Evolutionary conservation across 2,113 vertebrate genomes (phyloP).

Genomic region (Todiramphus saurophagus): DNA sequence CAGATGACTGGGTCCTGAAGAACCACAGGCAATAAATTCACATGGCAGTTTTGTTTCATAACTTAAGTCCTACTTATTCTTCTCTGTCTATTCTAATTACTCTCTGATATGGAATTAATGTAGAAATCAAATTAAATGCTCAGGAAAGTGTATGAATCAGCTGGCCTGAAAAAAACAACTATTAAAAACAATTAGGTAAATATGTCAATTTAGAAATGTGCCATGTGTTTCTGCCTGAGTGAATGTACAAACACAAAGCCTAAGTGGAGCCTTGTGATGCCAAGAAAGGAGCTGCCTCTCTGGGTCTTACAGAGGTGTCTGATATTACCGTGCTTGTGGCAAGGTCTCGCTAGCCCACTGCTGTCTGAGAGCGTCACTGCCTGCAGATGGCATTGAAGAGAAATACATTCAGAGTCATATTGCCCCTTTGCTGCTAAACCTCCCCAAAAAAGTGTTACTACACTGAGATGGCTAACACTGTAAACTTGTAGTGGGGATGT

Average conservation of each 20-base stretch:
- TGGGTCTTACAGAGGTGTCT: neutral
- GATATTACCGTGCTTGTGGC: neutral
- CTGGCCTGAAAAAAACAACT: neutral
- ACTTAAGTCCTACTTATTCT: conserved; percentile 26
- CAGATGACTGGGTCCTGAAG: conserved; percentile 29
- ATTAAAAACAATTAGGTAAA: conserved; percentile 24
- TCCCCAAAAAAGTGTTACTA: neutral
- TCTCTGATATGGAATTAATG: conserved; percentile 10
- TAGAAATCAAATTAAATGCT: conserved; percentile 19
- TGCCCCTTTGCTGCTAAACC: neutral
- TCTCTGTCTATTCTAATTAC: conserved; percentile 44
- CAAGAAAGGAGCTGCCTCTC: neutral
- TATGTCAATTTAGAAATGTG: neutral
- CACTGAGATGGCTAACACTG: neutral
- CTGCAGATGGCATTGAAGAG: neutral
- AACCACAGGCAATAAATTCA: conserved; percentile 56
- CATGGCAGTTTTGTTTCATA: conserved; percentile 46
- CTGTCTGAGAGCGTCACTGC: neutral
- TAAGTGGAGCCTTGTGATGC: neutral
- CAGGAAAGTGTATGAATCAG: neutral
- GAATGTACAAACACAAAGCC: neutral
- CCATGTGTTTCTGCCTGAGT: neutral
- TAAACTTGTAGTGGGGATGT: neutral
- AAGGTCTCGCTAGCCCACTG: neutral
- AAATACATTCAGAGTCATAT: neutral